Evolutionary conservation across 2,113 vertebrate genomes (phyloP).

Genomic region (Desmodus rotundus): DNA sequence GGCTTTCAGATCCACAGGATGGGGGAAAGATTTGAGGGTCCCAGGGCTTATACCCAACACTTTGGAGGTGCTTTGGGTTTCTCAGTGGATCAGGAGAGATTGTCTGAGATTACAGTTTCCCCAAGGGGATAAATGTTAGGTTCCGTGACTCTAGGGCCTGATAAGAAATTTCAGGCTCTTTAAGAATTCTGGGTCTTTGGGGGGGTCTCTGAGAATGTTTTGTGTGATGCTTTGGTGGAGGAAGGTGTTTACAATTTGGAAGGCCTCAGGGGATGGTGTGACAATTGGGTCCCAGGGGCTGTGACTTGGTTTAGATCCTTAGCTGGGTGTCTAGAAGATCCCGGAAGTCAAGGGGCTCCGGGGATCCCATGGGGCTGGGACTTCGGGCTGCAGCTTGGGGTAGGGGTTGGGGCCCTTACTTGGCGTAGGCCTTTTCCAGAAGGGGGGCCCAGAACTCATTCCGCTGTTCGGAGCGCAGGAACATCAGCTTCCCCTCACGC

Average conservation of each 20-base stretch:
- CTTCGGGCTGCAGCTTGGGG: neutral
- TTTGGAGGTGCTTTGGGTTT: neutral
- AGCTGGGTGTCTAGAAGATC: neutral
- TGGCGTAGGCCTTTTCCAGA: conserved; percentile 82
- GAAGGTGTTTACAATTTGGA: neutral
- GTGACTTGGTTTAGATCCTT: neutral
- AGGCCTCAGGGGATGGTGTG: neutral
- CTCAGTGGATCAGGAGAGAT: neutral
- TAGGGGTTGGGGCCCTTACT: conserved; percentile 58
- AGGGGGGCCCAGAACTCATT: conserved; percentile 81
- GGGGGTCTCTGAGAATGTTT: neutral
- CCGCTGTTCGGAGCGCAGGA: conserved; percentile 72
- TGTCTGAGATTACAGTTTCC: neutral
- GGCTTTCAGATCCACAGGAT: neutral
- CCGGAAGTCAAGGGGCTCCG: neutral
- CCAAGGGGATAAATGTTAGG: neutral
- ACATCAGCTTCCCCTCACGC: conserved; percentile 75
- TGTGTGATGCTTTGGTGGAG: neutral
- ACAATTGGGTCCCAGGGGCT: neutral
- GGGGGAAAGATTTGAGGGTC: neutral
- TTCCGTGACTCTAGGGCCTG: neutral
- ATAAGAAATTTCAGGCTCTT: neutral
- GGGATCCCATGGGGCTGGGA: neutral
- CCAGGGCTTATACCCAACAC: neutral
- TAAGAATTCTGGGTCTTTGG: neutral